A percentile compares a stretch with the other conserved stretches of the same genome.
These are phyloP conservation scores for Melieria crassipennis DNA, from an alignment of 2,888 invertebrate genomes.

Conservation along the genomic window DNA sequence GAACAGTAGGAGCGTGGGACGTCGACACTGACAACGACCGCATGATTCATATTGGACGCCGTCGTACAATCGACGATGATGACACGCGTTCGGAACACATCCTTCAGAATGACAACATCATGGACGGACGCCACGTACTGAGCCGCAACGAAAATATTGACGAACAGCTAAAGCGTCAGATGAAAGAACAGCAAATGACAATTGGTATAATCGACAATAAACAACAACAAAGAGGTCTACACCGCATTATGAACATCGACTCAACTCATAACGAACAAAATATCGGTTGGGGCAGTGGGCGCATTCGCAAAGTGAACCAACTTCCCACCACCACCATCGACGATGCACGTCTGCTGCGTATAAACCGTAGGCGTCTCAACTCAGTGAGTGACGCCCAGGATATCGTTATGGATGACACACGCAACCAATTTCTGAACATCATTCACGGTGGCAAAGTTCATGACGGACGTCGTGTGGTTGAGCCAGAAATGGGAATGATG, in stretches of 20 bases:
- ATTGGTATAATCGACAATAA: too few relatives aligned
- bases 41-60: slow-evolving; percentile 10
- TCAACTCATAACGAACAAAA: too few relatives aligned
- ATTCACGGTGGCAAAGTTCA: slow-evolving; percentile 12
- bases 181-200: too few relatives aligned
- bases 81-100: background rate
- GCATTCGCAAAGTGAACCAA: too few relatives aligned
- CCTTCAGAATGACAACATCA: background rate
- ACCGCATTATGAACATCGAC: too few relatives aligned
- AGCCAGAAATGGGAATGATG: slow-evolving; percentile 18
- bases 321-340: slow-evolving; percentile 42
- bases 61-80: background rate
- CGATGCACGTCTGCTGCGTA: slow-evolving; percentile 47
- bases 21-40: slow-evolving; percentile 18
- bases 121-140: background rate
- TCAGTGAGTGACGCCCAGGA: slow-evolving; percentile 8
- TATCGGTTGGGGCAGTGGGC: background rate
- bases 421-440: slow-evolving; percentile 18
- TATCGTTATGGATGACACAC: background rate
- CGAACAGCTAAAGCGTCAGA: too few relatives aligned
- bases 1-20: background rate
- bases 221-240: too few relatives aligned
- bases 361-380: slow-evolving; percentile 47
- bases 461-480: slow-evolving; percentile 38
- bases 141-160: too few relatives aligned